phyloP scores from a whole-genome alignment of 2,113 vertebrate genomes.

The Platysteira castanea region DNA sequence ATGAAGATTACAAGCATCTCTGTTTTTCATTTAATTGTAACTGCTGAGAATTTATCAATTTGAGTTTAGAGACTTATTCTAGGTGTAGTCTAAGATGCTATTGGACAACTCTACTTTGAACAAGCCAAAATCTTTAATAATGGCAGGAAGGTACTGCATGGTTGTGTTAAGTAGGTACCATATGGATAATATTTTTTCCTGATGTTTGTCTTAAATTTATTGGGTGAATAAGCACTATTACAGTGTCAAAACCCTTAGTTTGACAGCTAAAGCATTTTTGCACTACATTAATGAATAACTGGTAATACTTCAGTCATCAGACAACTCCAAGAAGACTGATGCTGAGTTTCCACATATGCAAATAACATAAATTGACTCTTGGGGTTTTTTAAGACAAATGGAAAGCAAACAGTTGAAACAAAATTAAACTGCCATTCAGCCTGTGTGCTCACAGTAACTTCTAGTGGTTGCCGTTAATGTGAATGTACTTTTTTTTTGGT shows the following conservation, averaged over 20 bases:
- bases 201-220: neutral
- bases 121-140: neutral
- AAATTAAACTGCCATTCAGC: slow-evolving; percentile 2
- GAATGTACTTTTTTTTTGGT: neutral
- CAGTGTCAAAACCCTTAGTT: neutral
- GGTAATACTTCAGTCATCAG: neutral
- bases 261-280: neutral
- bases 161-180: neutral
- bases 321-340: neutral
- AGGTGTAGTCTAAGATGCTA: neutral
- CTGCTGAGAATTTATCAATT: neutral
- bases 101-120: neutral
- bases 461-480: neutral
- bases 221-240: neutral
- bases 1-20: neutral
- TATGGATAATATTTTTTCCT: neutral
- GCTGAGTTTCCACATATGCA: neutral
- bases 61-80: neutral
- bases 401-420: slow-evolving; percentile 7
- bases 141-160: neutral
- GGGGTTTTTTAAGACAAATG: neutral
- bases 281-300: neutral
- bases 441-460: neutral
- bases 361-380: neutral
- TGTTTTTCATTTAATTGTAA: neutral